phyloP scores from a whole-genome alignment of 2,888 invertebrate genomes.

The Leptarthrus brevirostris region DNA sequence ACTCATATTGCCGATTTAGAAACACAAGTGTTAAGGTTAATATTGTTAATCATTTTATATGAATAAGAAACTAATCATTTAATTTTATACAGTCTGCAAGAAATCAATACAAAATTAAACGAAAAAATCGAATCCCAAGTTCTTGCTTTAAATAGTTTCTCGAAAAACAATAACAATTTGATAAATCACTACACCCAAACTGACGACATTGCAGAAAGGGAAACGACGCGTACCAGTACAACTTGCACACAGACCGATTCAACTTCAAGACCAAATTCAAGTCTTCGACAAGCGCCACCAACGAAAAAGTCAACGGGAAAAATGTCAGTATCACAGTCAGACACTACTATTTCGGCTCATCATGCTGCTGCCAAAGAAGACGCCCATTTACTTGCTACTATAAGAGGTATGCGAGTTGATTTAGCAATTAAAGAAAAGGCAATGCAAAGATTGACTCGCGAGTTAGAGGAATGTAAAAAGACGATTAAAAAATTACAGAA shows the following conservation, averaged over 20 bases:
- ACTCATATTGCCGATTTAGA: slow-evolving; percentile 80
- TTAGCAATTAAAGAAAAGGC: slow-evolving; percentile 79
- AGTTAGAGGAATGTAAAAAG: slow-evolving; percentile 80
- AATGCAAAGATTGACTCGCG: slow-evolving; percentile 77
- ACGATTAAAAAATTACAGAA: slow-evolving; percentile 81
- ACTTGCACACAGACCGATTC: slow-evolving; percentile 69
- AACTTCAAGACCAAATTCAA: slow-evolving; percentile 60
- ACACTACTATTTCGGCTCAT: slow-evolving; percentile 64
- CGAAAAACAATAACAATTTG: slow-evolving; percentile 35
- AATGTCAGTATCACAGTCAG: slow-evolving; percentile 70
- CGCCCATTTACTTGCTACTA: slow-evolving; percentile 81
- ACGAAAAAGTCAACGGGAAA: slow-evolving; percentile 59
- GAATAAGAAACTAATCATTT: neutral
- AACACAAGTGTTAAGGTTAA: slow-evolving; percentile 71
- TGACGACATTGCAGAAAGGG: slow-evolving; percentile 62
- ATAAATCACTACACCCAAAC: slow-evolving; percentile 63
- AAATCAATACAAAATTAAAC: slow-evolving; percentile 70
- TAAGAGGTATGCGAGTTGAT: slow-evolving; percentile 81
- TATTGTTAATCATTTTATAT: neutral
- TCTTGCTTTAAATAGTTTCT: slow-evolving; percentile 62
- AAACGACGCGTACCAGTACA: slow-evolving; percentile 51
- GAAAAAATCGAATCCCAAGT: slow-evolving; percentile 69
- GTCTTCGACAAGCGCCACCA: slow-evolving; percentile 63
- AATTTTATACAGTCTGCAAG: slow-evolving; percentile 62
- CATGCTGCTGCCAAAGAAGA: slow-evolving; percentile 74